Conservation (phyloP, 1,140 invertebrate genomes). For the Neoseiulus cucumeris region DNA sequence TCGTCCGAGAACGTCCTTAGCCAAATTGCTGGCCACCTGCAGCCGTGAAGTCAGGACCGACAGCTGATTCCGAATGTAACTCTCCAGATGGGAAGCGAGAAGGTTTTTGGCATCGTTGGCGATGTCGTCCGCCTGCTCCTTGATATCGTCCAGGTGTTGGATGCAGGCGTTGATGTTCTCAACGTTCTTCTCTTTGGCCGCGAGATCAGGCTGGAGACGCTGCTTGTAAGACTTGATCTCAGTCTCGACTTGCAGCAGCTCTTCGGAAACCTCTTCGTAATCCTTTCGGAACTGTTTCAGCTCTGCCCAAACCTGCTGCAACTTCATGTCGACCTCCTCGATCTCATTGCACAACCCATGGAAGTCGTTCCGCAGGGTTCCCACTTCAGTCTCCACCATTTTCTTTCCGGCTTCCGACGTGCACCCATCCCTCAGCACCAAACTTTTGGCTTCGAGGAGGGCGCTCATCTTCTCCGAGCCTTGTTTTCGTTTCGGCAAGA, state of each 20-base stretch:
- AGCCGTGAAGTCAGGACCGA: conserved; percentile 73
- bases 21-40: conserved; percentile 64
- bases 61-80: conserved; percentile 73
- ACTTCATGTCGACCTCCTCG: conserved; percentile 55
- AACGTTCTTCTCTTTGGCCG: background rate
- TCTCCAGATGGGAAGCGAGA: conserved; percentile 61
- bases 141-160: conserved; percentile 49
- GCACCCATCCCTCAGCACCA: conserved; percentile 60
- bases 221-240: conserved; percentile 37
- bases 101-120: conserved; percentile 52
- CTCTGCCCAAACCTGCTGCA: conserved; percentile 46
- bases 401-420: conserved; percentile 56
- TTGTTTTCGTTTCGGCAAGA: conserved; percentile 71
- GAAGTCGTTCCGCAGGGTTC: conserved; percentile 58
- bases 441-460: conserved; percentile 42
- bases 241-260: conserved; percentile 80
- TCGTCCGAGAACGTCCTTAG: conserved; percentile 64
- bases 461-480: conserved; percentile 67
- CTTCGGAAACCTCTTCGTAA: conserved; percentile 69
- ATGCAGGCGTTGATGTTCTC: conserved; percentile 39
- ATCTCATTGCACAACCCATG: conserved; percentile 65
- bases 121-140: conserved; percentile 59
- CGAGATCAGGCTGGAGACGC: conserved; percentile 10
- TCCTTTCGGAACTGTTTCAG: conserved; percentile 80
- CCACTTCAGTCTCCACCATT: conserved; percentile 60